Base-by-base conservation (phyloP, 64 coral and sea anemone species). In the Montipora foliosa region DNA sequence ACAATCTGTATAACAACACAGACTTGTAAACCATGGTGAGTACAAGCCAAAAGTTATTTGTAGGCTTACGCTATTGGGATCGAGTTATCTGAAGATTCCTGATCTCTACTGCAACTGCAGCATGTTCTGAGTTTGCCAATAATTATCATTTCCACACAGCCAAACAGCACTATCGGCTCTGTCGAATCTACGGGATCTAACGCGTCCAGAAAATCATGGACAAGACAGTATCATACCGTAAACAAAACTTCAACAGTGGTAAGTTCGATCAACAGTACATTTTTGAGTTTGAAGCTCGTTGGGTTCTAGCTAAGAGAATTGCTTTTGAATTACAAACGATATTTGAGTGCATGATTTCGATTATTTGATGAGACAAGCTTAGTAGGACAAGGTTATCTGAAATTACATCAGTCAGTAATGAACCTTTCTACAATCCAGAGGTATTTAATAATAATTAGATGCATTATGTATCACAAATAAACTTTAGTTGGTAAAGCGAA, bases 241-340 rank as follows among this genome's bases (percentile, higher is more conserved):
- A 99, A 96, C 82, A 99, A 89, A 87, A 96, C 97, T 72, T 99
- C 97, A 13, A 99, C 90, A 84, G 95, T 99, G 92, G 97, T 99
- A 90, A 96, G 92, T 69, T 64, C 47, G 22, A 15, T 64, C 1
- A 8, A 4, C 61, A 16, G 61, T 2, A 64, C 8, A 57, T 57
- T 64, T 64, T 11, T 12, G 14, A 29, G 8, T 15, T 37, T 37
- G 37, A 37, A 37, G 37, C 37, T 37, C 1, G 37, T 37, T 37
- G 37, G 37, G 37, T 37, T 37, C 37, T 37, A 29, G 29, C 29
- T 29, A 37, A 37, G 37, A 0, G 37, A 37, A 37, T 1, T 37
- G 37, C 37, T 37, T 37, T 37, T 37, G 37, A 37, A 37, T 37
- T 37, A 37, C 1, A 37, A 37, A 37, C 29, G 29, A 29, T 1